Evolutionary conservation across 2,797 vertebrate species (phyloP).

Genomic region (Sebastes jordani): DNA sequence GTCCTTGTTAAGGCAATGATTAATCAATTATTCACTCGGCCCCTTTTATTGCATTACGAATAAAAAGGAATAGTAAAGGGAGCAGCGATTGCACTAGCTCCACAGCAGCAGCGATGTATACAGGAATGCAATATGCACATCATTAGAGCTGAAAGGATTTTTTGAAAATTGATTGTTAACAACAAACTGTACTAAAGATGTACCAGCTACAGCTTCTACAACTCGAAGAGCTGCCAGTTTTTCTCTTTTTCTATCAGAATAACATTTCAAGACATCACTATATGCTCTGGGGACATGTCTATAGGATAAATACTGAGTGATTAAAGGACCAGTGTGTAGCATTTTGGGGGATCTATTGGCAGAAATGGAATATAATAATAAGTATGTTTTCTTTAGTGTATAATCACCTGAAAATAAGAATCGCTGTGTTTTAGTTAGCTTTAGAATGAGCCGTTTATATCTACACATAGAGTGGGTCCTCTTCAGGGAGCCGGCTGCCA

Average conservation of each 20-base stretch:
- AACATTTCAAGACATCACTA: background rate
- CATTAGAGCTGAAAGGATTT: background rate
- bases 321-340: background rate
- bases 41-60: conserved; percentile 55
- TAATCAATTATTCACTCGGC: conserved; percentile 71
- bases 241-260: background rate
- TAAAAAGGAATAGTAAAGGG: conserved; percentile 39
- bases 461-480: background rate
- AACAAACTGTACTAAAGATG: background rate
- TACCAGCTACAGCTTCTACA: background rate
- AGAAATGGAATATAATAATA: no score
- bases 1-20: conserved; percentile 66
- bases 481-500: no score
- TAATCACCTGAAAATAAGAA: no score
- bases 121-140: background rate
- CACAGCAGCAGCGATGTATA: background rate
- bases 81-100: conserved; percentile 10
- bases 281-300: no score
- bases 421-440: background rate
- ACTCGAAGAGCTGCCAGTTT: background rate
- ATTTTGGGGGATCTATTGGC: accelerated
- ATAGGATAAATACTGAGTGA: background rate
- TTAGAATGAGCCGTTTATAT: background rate
- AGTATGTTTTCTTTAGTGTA: no score
- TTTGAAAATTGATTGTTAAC: background rate